phyloP scores from a whole-genome alignment of 2,113 vertebrate genomes.

The Muntiacus muntjak region DNA sequence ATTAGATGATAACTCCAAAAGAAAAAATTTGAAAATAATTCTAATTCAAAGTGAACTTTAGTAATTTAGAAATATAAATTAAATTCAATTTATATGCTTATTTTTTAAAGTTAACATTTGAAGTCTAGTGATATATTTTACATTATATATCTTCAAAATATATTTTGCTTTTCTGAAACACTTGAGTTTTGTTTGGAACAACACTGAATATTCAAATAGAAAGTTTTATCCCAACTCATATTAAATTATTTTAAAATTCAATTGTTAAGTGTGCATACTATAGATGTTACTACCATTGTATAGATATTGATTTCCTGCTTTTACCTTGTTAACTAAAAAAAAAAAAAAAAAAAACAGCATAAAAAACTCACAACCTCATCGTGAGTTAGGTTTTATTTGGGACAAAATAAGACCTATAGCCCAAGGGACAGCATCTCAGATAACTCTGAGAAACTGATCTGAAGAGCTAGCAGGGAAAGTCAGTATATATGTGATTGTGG shows the following conservation, averaged over 20 bases:
- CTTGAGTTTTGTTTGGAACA: background rate
- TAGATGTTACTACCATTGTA: background rate
- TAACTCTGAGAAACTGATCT: background rate
- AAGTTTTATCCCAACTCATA: background rate
- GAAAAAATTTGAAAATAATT: constrained; percentile 4
- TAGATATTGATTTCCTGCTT: background rate
- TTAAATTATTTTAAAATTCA: background rate
- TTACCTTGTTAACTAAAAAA: background rate
- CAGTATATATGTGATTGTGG: background rate
- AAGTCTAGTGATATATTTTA: background rate
- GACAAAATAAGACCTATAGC: background rate
- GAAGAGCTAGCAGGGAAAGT: background rate
- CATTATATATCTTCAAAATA: background rate
- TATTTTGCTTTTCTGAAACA: background rate
- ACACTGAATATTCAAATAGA: background rate
- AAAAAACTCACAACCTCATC: background rate
- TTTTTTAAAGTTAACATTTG: background rate
- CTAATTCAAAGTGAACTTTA: background rate
- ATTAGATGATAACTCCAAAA: background rate
- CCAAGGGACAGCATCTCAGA: background rate
- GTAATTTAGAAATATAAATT: background rate
- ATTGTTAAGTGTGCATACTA: background rate
- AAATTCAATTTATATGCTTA: background rate
- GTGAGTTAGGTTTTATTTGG: background rate
- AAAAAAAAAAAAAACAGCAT: background rate